A percentile compares a stretch with the other conserved stretches of the same genome.
phyloP scores from a whole-genome alignment of 2,888 invertebrate genomes.

The Pandemis cinnamomeana region DNA sequence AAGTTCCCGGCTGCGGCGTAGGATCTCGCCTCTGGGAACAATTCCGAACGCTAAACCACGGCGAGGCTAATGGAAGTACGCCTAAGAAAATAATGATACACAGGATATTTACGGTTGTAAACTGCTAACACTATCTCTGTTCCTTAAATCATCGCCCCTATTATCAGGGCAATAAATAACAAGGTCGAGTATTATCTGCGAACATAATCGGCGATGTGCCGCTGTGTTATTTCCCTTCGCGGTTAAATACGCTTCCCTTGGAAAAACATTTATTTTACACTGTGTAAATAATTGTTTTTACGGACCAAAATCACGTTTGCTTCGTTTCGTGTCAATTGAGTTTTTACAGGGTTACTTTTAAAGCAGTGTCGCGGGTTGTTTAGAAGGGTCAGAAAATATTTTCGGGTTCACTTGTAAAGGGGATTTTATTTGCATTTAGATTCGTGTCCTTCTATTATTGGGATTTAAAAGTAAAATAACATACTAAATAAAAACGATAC shows the following conservation, averaged over 20 bases:
- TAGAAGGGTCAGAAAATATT: background rate
- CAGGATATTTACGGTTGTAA: constrained; percentile 72
- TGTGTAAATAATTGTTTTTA: constrained; percentile 57
- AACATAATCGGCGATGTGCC: constrained; percentile 76
- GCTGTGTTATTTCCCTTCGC: constrained; percentile 71
- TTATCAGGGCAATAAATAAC: constrained; percentile 77
- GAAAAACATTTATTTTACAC: constrained; percentile 68
- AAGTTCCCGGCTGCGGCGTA: constrained; percentile 5
- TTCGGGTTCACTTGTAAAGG: background rate
- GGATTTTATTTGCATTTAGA: background rate
- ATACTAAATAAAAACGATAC: background rate
- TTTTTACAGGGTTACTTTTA: constrained; percentile 16
- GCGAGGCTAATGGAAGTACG: constrained; percentile 11
- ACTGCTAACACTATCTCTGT: constrained; percentile 71
- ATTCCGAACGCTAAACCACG: constrained; percentile 10
- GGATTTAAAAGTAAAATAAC: background rate
- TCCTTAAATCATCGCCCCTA: constrained; percentile 78
- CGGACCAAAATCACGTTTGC: constrained; percentile 40
- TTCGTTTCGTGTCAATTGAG: constrained; percentile 21
- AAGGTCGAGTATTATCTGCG: constrained; percentile 68
- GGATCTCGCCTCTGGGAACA: constrained; percentile 18
- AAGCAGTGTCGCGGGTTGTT: constrained; percentile 3
- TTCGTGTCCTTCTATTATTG: background rate
- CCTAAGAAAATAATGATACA: constrained; percentile 63
- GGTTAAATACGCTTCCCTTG: constrained; percentile 71